Conservation (phyloP, 2,113 vertebrate species). For the Nanorana parkeri region DNA sequence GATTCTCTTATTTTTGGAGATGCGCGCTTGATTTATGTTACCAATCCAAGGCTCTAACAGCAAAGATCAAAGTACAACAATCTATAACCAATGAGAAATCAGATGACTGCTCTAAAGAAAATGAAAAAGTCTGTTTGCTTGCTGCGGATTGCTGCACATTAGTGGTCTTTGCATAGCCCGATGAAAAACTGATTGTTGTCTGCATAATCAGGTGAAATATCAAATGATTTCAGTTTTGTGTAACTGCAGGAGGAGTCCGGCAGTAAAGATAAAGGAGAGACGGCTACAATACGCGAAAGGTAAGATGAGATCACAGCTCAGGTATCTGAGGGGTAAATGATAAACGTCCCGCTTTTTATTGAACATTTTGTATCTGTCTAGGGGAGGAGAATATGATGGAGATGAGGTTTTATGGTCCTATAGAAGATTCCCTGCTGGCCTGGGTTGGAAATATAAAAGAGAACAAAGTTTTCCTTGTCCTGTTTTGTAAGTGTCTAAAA, state of each 20-base stretch:
- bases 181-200: too few relatives aligned
- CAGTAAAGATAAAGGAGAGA: not conserved
- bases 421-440: not conserved
- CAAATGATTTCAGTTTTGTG: not conserved
- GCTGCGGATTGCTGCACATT: too few relatives aligned
- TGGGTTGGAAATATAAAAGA: not conserved
- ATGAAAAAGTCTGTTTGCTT: too few relatives aligned
- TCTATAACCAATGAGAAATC: too few relatives aligned
- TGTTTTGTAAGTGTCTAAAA: slow-evolving; percentile 20
- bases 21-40: too few relatives aligned
- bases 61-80: too few relatives aligned
- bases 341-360: not conserved
- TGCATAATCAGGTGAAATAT: not conserved
- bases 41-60: too few relatives aligned
- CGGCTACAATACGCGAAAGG: slow-evolving; percentile 13
- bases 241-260: not conserved
- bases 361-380: not conserved
- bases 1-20: too few relatives aligned
- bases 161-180: too few relatives aligned
- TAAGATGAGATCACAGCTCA: not conserved
- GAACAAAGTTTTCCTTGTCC: not conserved
- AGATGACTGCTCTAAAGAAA: too few relatives aligned
- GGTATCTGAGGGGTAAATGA: too few relatives aligned
- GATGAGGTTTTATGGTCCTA: slow-evolving; percentile 1
- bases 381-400: not conserved